Conservation (phyloP, 2,113 vertebrate species). For the Hyperoodon ampullatus region DNA sequence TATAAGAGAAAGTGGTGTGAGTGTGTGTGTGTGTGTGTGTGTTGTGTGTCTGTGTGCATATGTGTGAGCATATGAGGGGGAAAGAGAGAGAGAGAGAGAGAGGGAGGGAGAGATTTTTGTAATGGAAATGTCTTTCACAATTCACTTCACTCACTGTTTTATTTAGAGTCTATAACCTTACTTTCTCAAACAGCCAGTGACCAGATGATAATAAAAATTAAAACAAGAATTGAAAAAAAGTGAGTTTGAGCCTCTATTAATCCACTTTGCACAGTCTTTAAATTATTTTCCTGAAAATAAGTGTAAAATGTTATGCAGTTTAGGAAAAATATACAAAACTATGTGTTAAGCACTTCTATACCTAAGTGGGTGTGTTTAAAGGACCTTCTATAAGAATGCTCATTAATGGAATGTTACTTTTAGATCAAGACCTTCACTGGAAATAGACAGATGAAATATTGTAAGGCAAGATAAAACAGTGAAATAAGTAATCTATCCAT, state of each 20-base stretch:
- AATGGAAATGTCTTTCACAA: constrained; percentile 26
- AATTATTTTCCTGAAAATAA: constrained; percentile 18
- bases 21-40: not conserved
- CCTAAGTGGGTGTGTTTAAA: not conserved
- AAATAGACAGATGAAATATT: constrained; percentile 7
- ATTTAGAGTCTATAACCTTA: constrained; percentile 5
- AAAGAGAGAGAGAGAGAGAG: not conserved
- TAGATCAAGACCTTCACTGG: not conserved
- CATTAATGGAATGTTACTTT: constrained; percentile 14
- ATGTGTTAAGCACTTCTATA: not conserved
- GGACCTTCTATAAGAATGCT: not conserved
- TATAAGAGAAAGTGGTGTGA: not conserved
- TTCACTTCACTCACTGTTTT: constrained; percentile 38
- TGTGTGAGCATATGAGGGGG: not conserved
- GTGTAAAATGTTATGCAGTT: not conserved
- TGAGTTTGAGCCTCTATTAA: not conserved
- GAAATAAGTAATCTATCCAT: not conserved
- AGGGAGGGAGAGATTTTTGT: constrained; percentile 27
- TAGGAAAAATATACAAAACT: not conserved
- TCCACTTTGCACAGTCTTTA: not conserved
- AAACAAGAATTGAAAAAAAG: not conserved
- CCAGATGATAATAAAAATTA: not conserved
- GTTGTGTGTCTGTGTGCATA: not conserved
- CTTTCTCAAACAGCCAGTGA: not conserved
- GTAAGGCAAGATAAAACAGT: not conserved